Base-by-base conservation (phyloP, 2,888 invertebrate genomes). In the Synergus laeviventris region DNA sequence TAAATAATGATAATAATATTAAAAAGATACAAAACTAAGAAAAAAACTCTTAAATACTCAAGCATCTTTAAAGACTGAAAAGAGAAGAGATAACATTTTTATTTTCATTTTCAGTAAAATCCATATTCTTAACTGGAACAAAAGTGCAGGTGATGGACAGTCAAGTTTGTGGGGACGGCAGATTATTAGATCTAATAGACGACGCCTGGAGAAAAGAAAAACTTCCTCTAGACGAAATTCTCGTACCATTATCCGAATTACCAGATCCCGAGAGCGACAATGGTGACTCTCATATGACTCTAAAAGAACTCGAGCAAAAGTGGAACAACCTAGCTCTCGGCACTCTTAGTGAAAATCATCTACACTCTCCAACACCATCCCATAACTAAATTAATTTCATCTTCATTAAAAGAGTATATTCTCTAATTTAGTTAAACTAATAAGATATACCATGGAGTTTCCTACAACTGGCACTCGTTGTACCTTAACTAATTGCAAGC, bases 221-320 rank as follows among this genome's bases (percentile, higher is more conserved):
- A 85, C 91, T 97, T 64, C 96, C 97, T 4, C 93, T 94, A 85
- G 97, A 98, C 91, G 97, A 97, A 87, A 96, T 96, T 84, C 89
- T 92, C 75, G 97, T 98, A 8, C 98, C 98, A 2, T 90, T 95
- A 73, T 94, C 95, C 87, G 98, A 98, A 91, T 92, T 98, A 73
- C 97, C 98, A 1, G 98, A 98, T 92, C 97, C 97, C 0, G 97
- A 97, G 90, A 96, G 97, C 1, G 98, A 98, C 91, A 96, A 96
- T 84, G 97, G 96, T 31, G 98, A 98, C 91, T 95, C 97, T 4
- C 96, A 96, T 87, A 94, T 98, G 89, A 97, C 97, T 0, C 92
- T 98, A 9, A 96, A 95, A 88, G 98, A 98, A 90, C 96, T 96
- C 88, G 96, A 96, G 87, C 94, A 95, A 87, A 90, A 90, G 90